phyloP scores from a whole-genome alignment of 2,797 vertebrate genomes.

The Eupleurogrammus muticus region DNA sequence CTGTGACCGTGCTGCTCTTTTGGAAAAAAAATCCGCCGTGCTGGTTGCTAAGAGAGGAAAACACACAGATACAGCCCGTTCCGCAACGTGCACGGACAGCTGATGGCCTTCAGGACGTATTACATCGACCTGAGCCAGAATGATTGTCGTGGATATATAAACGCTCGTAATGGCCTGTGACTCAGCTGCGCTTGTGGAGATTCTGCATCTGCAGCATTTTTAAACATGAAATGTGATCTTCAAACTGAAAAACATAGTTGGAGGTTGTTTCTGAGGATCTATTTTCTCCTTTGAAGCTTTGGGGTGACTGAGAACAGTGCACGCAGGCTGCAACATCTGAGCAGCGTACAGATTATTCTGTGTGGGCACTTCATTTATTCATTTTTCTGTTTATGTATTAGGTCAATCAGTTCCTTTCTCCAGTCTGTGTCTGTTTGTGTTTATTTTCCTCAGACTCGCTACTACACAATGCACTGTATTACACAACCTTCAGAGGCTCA shows the following conservation, averaged over 20 bases:
- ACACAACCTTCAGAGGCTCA: not conserved
- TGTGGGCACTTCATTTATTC: not conserved
- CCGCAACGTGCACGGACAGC: conserved; percentile 55
- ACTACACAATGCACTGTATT: not conserved
- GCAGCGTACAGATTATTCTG: not conserved
- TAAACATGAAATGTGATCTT: conserved; percentile 1
- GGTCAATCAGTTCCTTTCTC: not conserved
- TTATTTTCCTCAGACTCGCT: not conserved
- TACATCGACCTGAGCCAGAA: conserved; percentile 27
- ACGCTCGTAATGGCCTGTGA: conserved; percentile 20
- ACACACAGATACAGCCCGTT: conserved; percentile 59
- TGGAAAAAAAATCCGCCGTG: conserved; percentile 50
- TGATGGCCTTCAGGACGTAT: conserved; percentile 41
- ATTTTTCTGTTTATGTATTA: not conserved
- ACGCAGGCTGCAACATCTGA: not conserved
- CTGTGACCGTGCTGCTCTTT: conserved; percentile 36
- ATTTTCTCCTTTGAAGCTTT: not conserved
- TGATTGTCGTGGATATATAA: conserved; percentile 19
- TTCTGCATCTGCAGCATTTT: conserved; percentile 19
- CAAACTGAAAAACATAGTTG: not conserved
- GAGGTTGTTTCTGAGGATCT: not conserved
- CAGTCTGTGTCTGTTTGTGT: not conserved
- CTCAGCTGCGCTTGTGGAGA: not conserved
- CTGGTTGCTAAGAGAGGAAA: conserved; percentile 73
- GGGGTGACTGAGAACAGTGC: not conserved